phyloP scores from a whole-genome alignment of 1,140 invertebrate species.

The Achroia grisella region DNA sequence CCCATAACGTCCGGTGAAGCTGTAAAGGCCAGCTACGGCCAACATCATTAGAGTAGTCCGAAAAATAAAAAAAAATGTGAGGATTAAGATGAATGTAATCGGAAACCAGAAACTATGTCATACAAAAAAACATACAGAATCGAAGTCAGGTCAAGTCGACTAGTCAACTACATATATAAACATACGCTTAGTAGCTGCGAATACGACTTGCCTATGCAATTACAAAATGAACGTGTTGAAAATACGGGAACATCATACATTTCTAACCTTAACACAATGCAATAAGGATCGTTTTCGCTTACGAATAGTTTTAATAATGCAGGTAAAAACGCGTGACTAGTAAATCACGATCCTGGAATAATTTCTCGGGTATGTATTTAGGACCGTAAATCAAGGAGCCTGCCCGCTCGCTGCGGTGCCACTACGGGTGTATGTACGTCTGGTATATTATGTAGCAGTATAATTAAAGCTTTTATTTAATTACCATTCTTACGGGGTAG shows the following conservation, averaged over 20 bases:
- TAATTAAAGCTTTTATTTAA: conserved; percentile 32
- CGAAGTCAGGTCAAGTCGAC: too few species aligned
- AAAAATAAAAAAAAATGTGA: too few species aligned
- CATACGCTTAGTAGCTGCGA: too few species aligned
- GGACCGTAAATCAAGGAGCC: conserved; percentile 41
- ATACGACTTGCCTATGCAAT: conserved; percentile 15
- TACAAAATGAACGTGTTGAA: conserved; percentile 15
- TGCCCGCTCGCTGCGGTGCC: conserved; percentile 11
- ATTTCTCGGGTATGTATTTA: conserved; percentile 28
- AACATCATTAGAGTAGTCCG: too few species aligned
- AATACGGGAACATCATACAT: background rate
- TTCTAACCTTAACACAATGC: background rate
- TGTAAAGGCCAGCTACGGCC: too few species aligned
- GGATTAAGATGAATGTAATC: too few species aligned
- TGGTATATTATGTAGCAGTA: conserved; percentile 12
- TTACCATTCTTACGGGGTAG: conserved; percentile 7
- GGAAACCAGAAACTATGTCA: too few species aligned
- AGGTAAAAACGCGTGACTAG: conserved; percentile 40
- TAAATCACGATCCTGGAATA: conserved; percentile 43
- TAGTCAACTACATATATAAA: too few species aligned
- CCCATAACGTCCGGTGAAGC: too few species aligned
- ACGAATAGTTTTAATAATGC: conserved; percentile 15
- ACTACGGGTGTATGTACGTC: background rate
- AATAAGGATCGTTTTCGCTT: conserved; percentile 4
- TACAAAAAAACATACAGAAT: too few species aligned